Base-by-base conservation (phyloP, 2,797 vertebrate genomes). In the Lagodon rhomboides region DNA sequence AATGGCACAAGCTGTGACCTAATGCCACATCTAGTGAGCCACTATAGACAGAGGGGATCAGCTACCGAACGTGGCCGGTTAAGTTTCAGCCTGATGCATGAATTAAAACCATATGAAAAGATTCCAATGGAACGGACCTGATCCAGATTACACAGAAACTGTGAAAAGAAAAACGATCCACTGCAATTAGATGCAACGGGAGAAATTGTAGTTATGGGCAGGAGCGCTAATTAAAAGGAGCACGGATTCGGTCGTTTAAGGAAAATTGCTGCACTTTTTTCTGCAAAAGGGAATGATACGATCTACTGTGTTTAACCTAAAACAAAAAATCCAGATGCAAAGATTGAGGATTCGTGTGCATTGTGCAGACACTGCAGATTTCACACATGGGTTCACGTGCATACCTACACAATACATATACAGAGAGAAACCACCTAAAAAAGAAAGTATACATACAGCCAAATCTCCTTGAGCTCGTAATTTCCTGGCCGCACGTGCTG, bases 31-130 rank as follows among this genome's bases (percentile, higher is more conserved):
- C 62, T 68, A 76, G 78, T 64, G 68, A 84, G 80, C 75, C 83
- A 75, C 83, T 70, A 74, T 58, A 79, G 74, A 88, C 67, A 61
- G 60, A 83, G 58, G 46, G 71, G 66, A 77, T 83, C 62, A 65
- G 80, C 91, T 85, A 80, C 88, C 77, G 81, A 79, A 73, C 46
- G 55, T 58, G 73, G 79, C 20, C 76, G 82, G 81, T 84, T 69
- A 79, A 84, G 85, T 58, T 58, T 75, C 63, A 61, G 73, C 44
- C 76, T 56, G 68, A 64, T 81, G 73, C 76, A 76, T 84, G 73
- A 88, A 93, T 91, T 65, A 88, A 85, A 89, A 84, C 79, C 87
- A 92, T 70, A 70, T 90, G 79, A 78, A 73, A 73, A 73, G 60
- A 47, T 61, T 73, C 25, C 46, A 65, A 79, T 67, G 65, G 60